These are phyloP conservation scores for Sander lucioperca DNA, from an alignment of 2,113 vertebrate genomes.

Conservation along the genomic window DNA sequence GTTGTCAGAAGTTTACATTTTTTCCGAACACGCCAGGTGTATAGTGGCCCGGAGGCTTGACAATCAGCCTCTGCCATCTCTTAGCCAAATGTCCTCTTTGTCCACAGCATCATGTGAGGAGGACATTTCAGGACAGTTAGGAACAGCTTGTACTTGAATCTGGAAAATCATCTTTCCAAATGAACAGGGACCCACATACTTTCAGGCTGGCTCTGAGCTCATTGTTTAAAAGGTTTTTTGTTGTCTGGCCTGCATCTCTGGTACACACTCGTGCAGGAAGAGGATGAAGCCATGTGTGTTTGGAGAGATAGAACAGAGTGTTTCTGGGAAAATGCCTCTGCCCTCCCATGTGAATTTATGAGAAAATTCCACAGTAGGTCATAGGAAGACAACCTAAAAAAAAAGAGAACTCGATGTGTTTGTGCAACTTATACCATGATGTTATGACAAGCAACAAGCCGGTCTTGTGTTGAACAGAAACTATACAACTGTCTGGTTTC, in stretches of 20 bases:
- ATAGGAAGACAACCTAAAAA: conserved; percentile 42
- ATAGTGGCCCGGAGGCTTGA: neutral
- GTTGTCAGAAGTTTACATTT: conserved; percentile 1
- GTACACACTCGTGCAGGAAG: conserved; percentile 35
- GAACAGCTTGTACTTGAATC: conserved; percentile 28
- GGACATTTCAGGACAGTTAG: conserved; percentile 7
- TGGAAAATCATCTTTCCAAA: conserved; percentile 24
- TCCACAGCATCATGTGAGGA: conserved; percentile 25
- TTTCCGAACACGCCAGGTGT: neutral
- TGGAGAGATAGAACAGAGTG: conserved; percentile 24
- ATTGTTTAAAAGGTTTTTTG: conserved; percentile 45
- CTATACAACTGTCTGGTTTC: conserved; percentile 1
- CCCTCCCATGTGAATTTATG: conserved; percentile 53
- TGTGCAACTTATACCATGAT: conserved; percentile 40
- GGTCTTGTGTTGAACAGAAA: neutral
- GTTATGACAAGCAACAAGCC: conserved; percentile 50
- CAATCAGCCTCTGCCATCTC: conserved; percentile 3
- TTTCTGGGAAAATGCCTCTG: conserved; percentile 63
- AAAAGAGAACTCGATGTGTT: conserved; percentile 19
- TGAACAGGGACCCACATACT: neutral
- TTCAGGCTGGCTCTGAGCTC: conserved; percentile 23
- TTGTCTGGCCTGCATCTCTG: conserved; percentile 45
- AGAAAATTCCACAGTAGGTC: conserved; percentile 56
- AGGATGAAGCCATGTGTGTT: conserved; percentile 41
- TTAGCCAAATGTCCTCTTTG: conserved; percentile 14